These are phyloP conservation scores for Ophion obscuratus DNA, from an alignment of 2,888 invertebrate genomes.

Conservation along the genomic window DNA sequence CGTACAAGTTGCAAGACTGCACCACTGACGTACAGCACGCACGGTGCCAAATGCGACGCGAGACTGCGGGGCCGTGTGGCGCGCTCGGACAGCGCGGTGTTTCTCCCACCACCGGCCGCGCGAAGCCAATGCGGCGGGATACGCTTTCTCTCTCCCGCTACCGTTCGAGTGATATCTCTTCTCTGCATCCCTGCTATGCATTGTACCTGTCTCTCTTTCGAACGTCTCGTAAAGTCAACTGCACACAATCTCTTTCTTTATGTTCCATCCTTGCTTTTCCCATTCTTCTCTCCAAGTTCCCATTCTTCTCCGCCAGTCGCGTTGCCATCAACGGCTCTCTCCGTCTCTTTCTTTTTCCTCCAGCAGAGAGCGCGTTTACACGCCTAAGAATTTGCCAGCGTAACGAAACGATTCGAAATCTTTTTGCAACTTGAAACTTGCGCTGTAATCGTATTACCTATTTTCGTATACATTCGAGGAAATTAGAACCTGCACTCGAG, in stretches of 20 bases:
- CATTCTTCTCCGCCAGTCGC: constrained; percentile 60
- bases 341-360: not conserved
- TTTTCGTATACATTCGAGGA: not conserved
- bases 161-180: not conserved
- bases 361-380: not conserved
- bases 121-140: not conserved
- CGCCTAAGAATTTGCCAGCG: constrained; percentile 13
- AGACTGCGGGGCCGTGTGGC: constrained; percentile 26
- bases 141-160: not conserved
- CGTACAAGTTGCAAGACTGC: not conserved
- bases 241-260: constrained; percentile 16
- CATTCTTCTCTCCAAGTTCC: constrained; percentile 46
- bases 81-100: constrained; percentile 18
- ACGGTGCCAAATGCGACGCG: constrained; percentile 33
- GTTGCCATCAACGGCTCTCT: constrained; percentile 41
- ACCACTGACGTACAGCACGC: not conserved
- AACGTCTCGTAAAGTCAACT: not conserved
- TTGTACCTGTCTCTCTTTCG: not conserved
- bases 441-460: not conserved
- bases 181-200: not conserved
- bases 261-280: not conserved
- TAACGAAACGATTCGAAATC: constrained; percentile 37
- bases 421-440: constrained; percentile 39
- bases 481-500: not conserved
- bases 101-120: constrained; percentile 2